Percentiles rank a stretch among this genome's conserved stretches.
These are phyloP conservation scores for Stictocephala bisonia DNA, from an alignment of 2,888 invertebrate species.

Conservation along the genomic window DNA sequence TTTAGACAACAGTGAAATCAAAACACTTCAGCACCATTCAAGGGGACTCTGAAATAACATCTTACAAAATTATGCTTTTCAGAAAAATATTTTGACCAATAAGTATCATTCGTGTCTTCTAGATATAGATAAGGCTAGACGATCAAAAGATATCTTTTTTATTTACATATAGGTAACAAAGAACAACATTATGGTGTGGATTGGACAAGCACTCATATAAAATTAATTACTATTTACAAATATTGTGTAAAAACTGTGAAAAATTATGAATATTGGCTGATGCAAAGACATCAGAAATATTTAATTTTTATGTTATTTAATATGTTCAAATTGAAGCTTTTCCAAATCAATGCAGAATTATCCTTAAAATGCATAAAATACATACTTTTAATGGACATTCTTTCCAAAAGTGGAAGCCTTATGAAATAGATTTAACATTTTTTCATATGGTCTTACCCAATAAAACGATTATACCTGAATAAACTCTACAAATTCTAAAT, in stretches of 20 bases:
- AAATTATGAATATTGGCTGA: constrained; percentile 16
- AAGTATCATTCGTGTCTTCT: constrained; percentile 39
- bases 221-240: constrained; percentile 37
- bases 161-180: constrained; percentile 40
- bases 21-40: constrained; percentile 44
- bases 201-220: constrained; percentile 42
- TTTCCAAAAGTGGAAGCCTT: no score
- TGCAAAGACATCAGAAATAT: no score
- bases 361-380: no score
- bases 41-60: constrained; percentile 27
- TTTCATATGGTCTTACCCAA: no score
- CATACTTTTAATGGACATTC: no score
- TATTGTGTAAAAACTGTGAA: constrained; percentile 12
- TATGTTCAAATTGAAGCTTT: no score
- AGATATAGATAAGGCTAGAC: constrained; percentile 43
- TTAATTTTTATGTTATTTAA: no score
- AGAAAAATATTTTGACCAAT: constrained; percentile 41
- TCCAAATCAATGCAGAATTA: no score
- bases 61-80: constrained; percentile 40
- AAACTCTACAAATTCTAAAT: no score
- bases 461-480: no score
- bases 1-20: constrained; percentile 45
- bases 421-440: no score
- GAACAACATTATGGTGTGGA: constrained; percentile 41
- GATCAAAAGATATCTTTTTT: constrained; percentile 41